Evolutionary conservation across 2,797 vertebrate species (phyloP).

Genomic region (Thalassophryne amazonica): DNA sequence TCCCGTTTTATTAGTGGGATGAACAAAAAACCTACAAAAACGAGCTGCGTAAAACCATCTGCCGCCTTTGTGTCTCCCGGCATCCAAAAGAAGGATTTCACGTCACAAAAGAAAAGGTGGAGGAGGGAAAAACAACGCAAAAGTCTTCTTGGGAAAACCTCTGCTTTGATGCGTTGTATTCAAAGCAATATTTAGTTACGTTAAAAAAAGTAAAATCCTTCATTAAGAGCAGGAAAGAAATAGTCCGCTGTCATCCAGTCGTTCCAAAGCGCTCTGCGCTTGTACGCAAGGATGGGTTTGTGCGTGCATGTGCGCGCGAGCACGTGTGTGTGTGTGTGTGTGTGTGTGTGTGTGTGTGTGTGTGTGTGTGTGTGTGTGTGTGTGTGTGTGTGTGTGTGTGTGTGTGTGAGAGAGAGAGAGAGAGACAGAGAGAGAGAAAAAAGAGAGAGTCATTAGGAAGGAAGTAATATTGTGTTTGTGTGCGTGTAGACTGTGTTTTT

Average conservation of each 20-base stretch:
- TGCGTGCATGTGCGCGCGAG: too few species aligned
- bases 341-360: too few species aligned
- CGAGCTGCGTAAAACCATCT: conserved; percentile 50
- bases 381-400: neutral
- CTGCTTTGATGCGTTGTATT: neutral
- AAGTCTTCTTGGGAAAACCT: neutral
- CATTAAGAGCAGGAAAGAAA: too few species aligned
- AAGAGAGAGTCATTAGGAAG: neutral
- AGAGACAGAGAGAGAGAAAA: neutral
- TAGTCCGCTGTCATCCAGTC: conserved; percentile 31
- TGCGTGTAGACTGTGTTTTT: conserved; percentile 1
- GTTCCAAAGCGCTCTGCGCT: conserved; percentile 37
- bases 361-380: neutral
- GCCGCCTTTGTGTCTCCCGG: too few species aligned
- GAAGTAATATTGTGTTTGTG: neutral
- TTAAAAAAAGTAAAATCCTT: too few species aligned
- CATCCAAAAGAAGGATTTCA: conserved; percentile 29
- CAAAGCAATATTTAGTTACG: too few species aligned
- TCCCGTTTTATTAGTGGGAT: neutral
- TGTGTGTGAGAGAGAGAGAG: neutral
- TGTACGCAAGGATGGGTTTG: neutral
- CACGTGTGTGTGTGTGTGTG: too few species aligned
- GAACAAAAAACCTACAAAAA: neutral
- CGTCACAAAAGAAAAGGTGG: neutral
- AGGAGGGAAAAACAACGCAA: neutral